These are phyloP conservation scores for Redunca redunca DNA, from an alignment of 2,113 vertebrate genomes.

Conservation along the genomic window DNA sequence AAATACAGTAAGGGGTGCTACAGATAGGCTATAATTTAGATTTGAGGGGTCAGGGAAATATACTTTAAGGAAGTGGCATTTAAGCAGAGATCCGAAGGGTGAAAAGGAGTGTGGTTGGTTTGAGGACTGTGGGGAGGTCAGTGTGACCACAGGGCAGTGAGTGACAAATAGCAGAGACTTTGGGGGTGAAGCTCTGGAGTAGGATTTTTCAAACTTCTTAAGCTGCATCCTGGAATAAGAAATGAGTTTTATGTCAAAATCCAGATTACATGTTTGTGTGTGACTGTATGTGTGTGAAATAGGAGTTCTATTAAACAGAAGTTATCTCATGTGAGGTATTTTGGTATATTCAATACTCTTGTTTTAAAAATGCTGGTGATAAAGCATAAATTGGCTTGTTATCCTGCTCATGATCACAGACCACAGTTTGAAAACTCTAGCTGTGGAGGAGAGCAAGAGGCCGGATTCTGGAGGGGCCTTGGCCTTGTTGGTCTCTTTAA, in stretches of 20 bases:
- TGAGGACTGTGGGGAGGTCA: background rate
- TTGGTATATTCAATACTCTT: background rate
- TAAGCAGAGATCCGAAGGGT: background rate
- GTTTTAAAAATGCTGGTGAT: background rate
- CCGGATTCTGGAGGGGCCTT: background rate
- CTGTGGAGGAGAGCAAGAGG: background rate
- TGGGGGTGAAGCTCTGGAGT: background rate
- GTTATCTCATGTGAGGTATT: background rate
- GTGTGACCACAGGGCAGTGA: background rate
- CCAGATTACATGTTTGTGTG: background rate
- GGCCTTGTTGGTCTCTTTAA: background rate
- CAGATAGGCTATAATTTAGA: background rate
- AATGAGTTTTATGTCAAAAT: background rate
- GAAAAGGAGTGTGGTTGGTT: background rate
- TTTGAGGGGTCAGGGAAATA: background rate
- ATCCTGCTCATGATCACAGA: background rate
- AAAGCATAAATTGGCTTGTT: background rate
- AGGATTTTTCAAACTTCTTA: background rate
- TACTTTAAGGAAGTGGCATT: background rate
- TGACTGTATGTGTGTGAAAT: background rate
- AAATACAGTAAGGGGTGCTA: background rate
- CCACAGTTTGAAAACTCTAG: background rate
- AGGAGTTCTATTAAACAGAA: background rate
- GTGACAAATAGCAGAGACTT: background rate
- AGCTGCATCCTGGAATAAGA: background rate